Conservation (phyloP, 2,888 invertebrate species). For the Amphipoea lucens region DNA sequence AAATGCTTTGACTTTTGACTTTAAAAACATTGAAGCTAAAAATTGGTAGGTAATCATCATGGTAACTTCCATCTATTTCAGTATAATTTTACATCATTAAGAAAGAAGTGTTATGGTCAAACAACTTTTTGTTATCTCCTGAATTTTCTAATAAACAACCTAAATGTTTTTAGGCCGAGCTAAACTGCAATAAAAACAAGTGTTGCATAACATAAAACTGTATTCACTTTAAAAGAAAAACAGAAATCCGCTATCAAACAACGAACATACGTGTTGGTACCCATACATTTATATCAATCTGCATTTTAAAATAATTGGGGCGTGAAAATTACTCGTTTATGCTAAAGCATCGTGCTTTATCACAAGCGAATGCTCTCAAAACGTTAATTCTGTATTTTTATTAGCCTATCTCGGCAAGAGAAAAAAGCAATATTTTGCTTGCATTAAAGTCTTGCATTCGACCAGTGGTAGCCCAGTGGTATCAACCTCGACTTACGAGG, state of each 20-base stretch:
- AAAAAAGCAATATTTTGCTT: background rate
- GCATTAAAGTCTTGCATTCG: background rate
- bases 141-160: background rate
- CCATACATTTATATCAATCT: conserved; percentile 17
- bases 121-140: background rate
- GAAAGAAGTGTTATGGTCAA: background rate
- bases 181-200: conserved; percentile 7
- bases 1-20: too few relatives aligned
- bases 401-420: background rate
- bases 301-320: conserved; percentile 58
- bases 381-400: conserved; percentile 18
- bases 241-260: background rate
- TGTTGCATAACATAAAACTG: conserved; percentile 1
- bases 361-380: conserved; percentile 31
- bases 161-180: background rate
- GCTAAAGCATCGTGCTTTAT: conserved; percentile 30
- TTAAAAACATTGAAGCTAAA: background rate
- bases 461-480: background rate
- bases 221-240: conserved; percentile 10
- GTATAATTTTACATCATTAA: background rate
- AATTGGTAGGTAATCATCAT: background rate
- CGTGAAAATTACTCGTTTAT: conserved; percentile 53
- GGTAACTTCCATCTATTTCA: background rate
- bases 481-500: background rate
- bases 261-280: background rate